Evolutionary conservation across 2,113 vertebrate genomes (phyloP).

Genomic region (Sisor rabdophorus): DNA sequence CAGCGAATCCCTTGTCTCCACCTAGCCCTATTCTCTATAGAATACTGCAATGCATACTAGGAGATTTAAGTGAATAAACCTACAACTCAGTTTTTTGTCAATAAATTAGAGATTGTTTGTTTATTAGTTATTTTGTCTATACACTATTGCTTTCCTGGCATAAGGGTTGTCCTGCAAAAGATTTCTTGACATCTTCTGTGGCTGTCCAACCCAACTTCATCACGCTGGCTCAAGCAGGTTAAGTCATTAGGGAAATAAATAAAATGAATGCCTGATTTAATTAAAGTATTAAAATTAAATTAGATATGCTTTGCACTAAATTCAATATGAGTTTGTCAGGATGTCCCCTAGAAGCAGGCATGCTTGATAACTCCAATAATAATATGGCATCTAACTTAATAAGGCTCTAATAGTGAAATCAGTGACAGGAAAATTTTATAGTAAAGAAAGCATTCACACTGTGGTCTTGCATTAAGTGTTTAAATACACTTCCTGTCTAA

Average conservation of each 20-base stretch:
- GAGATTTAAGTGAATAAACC: constrained; percentile 38
- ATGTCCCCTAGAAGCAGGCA: constrained; percentile 65
- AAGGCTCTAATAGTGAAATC: constrained; percentile 51
- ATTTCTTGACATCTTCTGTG: neutral
- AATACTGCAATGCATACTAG: constrained; percentile 9
- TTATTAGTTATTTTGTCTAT: constrained; percentile 9
- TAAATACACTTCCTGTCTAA: neutral
- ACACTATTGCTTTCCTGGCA: neutral
- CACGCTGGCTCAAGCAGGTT: constrained; percentile 72
- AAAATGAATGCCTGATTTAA: constrained; percentile 79
- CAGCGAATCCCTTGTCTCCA: too few species aligned
- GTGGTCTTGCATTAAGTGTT: constrained; percentile 29
- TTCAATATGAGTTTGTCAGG: constrained; percentile 69
- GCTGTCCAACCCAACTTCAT: constrained; percentile 67
- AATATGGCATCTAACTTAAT: constrained; percentile 60
- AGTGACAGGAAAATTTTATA: constrained; percentile 37
- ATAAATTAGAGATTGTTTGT: neutral
- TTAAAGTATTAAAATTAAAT: constrained; percentile 79
- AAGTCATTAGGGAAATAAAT: constrained; percentile 69
- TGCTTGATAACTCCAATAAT: constrained; percentile 63
- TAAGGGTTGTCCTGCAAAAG: neutral
- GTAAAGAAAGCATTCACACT: constrained; percentile 26
- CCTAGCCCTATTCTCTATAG: too few species aligned
- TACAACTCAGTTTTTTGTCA: constrained; percentile 6
- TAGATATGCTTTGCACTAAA: constrained; percentile 71